Evolutionary conservation across 2,113 vertebrate species (phyloP), one percentile per base, ranked within the genome.

Genomic region (Dicentrarchus labrax): DNA sequence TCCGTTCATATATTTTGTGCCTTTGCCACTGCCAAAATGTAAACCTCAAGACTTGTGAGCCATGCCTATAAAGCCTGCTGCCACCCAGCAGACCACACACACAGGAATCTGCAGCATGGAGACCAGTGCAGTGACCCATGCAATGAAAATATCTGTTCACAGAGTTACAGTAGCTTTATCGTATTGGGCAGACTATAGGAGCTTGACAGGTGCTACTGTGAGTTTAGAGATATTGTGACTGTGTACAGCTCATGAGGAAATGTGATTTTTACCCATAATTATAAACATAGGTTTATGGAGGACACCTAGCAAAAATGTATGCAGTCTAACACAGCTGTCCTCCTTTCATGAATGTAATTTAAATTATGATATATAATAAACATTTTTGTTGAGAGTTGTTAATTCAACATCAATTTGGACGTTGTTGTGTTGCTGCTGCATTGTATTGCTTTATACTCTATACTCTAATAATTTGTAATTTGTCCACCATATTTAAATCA

Each of bases 91-190:
- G 90, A 92, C 91, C 54, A 56, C 54, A 56, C 56, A 87, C 72
- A 72, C 75, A 50, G 41, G 41, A 82, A 77, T 47, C 83, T 73
- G 72, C 76, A 67, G 82, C 80, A 67, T 13, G 43, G 45, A 86
- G 83, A 89, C 88, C 85, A 78, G 78, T 47, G 71, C 82, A 75
- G 11, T 91, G 92, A 93, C 85, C 89, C 79, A 48, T 72, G 53
- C 84, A 93, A 78, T 83, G 80, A 77, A 90, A 88, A 89, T 78
- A 80, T 86, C 82, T 86, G 69, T 38, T 71, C 72, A 45, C 56
- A 69, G 70, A 78, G 57, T 70, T 80, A 82, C 90, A 88, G 86
- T 78, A 88, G 86, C 73, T 84, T 83, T 22, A 75, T 54, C 75
- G 43, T 43, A 9, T 62, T 73, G 45, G 38, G 15, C 13, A 12